Conservation (phyloP, 1,140 invertebrate species). For the Uloborus diversus region DNA sequence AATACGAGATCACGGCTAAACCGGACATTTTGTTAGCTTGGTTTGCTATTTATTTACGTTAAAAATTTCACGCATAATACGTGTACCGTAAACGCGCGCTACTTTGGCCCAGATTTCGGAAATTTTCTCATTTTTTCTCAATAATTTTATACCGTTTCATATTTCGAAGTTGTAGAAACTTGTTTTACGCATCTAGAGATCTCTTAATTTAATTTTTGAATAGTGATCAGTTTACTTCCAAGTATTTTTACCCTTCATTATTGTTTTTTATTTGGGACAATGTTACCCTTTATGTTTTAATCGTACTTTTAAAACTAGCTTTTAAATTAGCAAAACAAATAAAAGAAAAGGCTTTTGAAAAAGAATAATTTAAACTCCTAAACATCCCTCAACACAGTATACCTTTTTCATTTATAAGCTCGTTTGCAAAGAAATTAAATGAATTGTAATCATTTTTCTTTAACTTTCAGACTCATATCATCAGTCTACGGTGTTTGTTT, state of each 20-base stretch:
- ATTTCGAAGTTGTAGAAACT: no score
- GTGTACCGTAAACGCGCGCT: no score
- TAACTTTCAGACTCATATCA: constrained; percentile 20
- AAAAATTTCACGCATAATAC: no score
- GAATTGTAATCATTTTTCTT: background rate
- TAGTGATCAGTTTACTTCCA: no score
- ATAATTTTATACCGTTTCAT: no score
- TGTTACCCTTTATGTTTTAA: background rate
- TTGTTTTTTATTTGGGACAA: background rate
- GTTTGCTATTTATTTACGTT: no score
- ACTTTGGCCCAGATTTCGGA: no score
- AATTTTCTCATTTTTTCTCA: no score
- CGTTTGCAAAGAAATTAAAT: background rate
- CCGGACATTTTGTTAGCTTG: background rate
- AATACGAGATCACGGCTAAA: background rate
- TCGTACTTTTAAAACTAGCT: background rate
- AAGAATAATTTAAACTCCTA: background rate
- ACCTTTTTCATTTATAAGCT: no score
- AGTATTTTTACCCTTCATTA: no score
- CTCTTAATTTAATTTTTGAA: no score
- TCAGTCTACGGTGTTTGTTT: constrained; percentile 24
- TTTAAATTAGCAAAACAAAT: background rate
- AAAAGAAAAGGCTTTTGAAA: background rate
- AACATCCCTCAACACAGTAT: background rate
- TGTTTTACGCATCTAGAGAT: no score